A percentile compares a stretch with the other conserved stretches of the same genome.
These are phyloP conservation scores for Andrena hattorfiana DNA, from an alignment of 2,888 invertebrate species.

Conservation along the genomic window DNA sequence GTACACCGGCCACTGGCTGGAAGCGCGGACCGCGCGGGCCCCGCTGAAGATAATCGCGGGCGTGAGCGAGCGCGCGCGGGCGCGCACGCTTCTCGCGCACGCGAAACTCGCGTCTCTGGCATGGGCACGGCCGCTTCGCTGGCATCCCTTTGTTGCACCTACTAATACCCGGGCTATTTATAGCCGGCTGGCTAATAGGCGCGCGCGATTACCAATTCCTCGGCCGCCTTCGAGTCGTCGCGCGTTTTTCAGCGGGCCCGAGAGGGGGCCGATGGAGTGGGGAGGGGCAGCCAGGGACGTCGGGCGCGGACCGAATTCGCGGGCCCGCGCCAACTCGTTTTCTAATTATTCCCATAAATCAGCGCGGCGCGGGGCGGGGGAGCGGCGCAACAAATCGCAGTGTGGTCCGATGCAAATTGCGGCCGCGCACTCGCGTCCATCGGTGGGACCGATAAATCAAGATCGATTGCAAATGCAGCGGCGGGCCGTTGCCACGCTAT, in stretches of 20 bases:
- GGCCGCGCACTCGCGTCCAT: constrained; percentile 33
- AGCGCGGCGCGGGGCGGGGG: background rate
- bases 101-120: constrained; percentile 62
- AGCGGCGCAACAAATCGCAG: constrained; percentile 44
- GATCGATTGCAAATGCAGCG: constrained; percentile 49
- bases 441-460: constrained; percentile 52
- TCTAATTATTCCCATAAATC: constrained; percentile 57
- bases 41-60: constrained; percentile 72
- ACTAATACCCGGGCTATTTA: constrained; percentile 70
- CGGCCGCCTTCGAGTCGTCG: constrained; percentile 14
- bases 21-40: constrained; percentile 61
- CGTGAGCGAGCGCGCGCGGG: constrained; percentile 65
- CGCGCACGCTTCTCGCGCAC: constrained; percentile 60
- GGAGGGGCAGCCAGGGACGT: background rate
- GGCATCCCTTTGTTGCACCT: constrained; percentile 77
- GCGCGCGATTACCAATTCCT: constrained; percentile 55
- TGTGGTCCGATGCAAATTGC: constrained; percentile 57
- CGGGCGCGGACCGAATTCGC: constrained; percentile 22
- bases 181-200: constrained; percentile 62
- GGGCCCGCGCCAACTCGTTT: constrained; percentile 30
- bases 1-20: constrained; percentile 48
- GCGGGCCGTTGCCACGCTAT: constrained; percentile 34
- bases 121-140: constrained; percentile 71
- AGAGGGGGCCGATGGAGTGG: too few relatives aligned
- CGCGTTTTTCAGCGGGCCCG: background rate